Conservation (phyloP, 2,888 invertebrate genomes). For the Petrolisthes cinctipes region DNA sequence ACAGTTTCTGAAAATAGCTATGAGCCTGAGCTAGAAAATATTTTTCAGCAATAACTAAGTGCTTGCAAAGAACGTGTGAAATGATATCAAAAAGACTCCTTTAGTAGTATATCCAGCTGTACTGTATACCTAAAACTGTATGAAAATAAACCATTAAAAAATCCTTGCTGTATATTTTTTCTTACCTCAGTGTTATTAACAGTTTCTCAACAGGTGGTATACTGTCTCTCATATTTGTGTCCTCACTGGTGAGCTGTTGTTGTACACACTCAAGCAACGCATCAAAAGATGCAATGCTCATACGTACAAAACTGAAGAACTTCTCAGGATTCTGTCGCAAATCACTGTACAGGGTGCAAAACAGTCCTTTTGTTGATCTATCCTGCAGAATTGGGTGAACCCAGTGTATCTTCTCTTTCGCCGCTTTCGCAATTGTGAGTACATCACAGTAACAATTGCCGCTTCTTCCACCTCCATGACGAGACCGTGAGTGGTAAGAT, state of each 20-base stretch:
- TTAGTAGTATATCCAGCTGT: background rate
- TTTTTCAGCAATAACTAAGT: constrained; percentile 6
- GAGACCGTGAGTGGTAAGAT: background rate
- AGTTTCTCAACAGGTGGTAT: background rate
- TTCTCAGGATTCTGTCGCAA: background rate
- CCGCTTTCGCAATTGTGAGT: background rate
- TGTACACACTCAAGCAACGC: background rate
- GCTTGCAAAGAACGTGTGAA: too few relatives aligned
- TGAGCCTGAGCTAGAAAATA: background rate
- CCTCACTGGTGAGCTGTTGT: background rate
- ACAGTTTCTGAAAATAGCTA: constrained; percentile 1
- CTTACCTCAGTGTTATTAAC: background rate
- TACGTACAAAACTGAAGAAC: background rate
- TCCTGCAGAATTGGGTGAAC: background rate
- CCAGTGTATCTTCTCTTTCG: background rate
- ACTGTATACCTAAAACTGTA: background rate
- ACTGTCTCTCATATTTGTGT: background rate
- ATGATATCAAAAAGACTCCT: background rate
- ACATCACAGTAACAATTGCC: background rate
- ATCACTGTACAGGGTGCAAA: too few relatives aligned
- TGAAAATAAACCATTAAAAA: background rate
- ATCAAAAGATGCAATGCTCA: background rate
- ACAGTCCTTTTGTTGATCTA: background rate
- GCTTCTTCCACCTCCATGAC: background rate
- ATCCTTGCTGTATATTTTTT: background rate